phyloP scores from a whole-genome alignment of 2,888 invertebrate genomes.

The Cephus spinipes region DNA sequence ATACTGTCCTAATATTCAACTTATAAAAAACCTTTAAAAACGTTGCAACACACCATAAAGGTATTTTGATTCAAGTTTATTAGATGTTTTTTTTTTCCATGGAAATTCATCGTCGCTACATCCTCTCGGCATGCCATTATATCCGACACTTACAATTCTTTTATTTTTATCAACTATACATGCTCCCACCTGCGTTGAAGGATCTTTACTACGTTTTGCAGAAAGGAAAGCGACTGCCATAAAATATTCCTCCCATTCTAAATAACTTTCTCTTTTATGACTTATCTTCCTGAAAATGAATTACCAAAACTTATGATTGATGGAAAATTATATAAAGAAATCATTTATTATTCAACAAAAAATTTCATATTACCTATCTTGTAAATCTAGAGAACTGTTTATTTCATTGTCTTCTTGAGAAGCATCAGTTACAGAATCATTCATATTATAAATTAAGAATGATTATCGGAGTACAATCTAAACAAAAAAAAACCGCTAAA shows the following conservation, averaged over 20 bases:
- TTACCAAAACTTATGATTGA: background rate
- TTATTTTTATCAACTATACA: conserved; percentile 91
- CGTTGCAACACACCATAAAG: conserved; percentile 77
- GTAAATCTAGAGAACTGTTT: too few species aligned
- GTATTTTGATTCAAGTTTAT: conserved; percentile 81
- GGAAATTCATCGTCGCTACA: conserved; percentile 91
- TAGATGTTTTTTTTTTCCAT: conserved; percentile 79
- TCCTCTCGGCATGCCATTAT: conserved; percentile 96
- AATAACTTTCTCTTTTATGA: conserved; percentile 74
- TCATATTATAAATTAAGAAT: too few species aligned
- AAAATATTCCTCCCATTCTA: conserved; percentile 95
- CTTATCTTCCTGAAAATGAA: conserved; percentile 43
- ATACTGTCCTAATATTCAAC: too few species aligned
- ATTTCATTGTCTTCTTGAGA: too few species aligned
- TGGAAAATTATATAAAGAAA: too few species aligned
- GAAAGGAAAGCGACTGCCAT: conserved; percentile 94
- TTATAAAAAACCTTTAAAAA: too few species aligned
- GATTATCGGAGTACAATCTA: too few species aligned
- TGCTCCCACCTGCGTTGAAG: conserved; percentile 92
- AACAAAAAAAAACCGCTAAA: too few species aligned
- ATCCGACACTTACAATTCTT: conserved; percentile 92
- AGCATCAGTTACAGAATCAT: too few species aligned
- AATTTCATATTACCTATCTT: too few species aligned
- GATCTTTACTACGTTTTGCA: conserved; percentile 95
- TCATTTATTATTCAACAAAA: too few species aligned